These are phyloP conservation scores for Clivina fossor DNA, from an alignment of 2,888 invertebrate species.

Conservation along the genomic window DNA sequence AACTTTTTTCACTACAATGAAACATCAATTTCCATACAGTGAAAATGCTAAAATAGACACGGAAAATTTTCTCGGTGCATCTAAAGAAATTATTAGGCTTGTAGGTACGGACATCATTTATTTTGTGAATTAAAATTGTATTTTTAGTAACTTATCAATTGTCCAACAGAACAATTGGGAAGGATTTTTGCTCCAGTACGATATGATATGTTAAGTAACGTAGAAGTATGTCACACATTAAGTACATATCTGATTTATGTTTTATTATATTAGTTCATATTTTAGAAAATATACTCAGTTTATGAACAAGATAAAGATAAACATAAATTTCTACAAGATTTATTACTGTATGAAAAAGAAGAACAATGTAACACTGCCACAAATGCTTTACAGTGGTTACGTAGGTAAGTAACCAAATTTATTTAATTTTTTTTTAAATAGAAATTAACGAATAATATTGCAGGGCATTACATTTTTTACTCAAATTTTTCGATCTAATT, in stretches of 20 bases:
- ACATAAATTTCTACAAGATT: constrained; percentile 66
- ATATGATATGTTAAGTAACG: constrained; percentile 76
- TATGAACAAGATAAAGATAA: constrained; percentile 58
- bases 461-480: constrained; percentile 67
- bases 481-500: constrained; percentile 61
- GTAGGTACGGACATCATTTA: constrained; percentile 68
- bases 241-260: constrained; percentile 6
- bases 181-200: constrained; percentile 72
- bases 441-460: constrained; percentile 39
- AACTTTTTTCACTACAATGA: too few relatives aligned
- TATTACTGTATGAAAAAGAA: constrained; percentile 64
- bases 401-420: constrained; percentile 57
- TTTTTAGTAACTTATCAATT: constrained; percentile 28
- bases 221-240: constrained; percentile 60
- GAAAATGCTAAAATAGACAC: constrained; percentile 62
- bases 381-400: constrained; percentile 73
- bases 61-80: constrained; percentile 62
- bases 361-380: constrained; percentile 57
- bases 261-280: constrained; percentile 35
- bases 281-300: constrained; percentile 64
- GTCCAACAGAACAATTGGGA: constrained; percentile 67
- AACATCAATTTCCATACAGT: constrained; percentile 57
- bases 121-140: constrained; percentile 15
- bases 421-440: background rate
- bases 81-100: constrained; percentile 62